Conservation (phyloP, 92 coral and sea anemone species). For the Actinostola sp. region DNA sequence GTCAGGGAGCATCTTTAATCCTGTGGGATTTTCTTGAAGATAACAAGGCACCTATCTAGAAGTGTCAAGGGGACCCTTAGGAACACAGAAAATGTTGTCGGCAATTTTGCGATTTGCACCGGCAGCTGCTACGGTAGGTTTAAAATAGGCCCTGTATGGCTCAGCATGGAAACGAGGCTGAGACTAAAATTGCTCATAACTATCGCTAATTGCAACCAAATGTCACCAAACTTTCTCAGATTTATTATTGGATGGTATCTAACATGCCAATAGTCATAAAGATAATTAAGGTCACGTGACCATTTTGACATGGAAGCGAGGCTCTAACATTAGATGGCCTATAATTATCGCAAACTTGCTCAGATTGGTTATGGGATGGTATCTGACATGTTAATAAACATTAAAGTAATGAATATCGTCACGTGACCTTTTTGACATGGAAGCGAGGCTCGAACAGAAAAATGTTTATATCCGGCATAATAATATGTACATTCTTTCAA, state of each 20-base stretch:
- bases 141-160: slow-evolving; percentile 29
- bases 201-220: slow-evolving; percentile 18
- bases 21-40: slow-evolving; percentile 52
- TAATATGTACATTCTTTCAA: too few relatives aligned
- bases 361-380: slow-evolving; percentile 24
- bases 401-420: slow-evolving; percentile 25
- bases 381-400: slow-evolving; percentile 4
- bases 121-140: slow-evolving; percentile 30
- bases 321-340: slow-evolving; percentile 22
- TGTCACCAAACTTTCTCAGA: slow-evolving; percentile 25
- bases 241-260: slow-evolving; percentile 17
- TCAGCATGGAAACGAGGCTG: slow-evolving; percentile 59
- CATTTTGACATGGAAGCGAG: slow-evolving; percentile 32
- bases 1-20: slow-evolving; percentile 57
- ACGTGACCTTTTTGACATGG: slow-evolving; percentile 41
- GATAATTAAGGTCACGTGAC: slow-evolving; percentile 24
- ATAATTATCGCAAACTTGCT: slow-evolving; percentile 12
- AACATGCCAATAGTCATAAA: slow-evolving; percentile 14
- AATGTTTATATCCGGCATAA: neutral
- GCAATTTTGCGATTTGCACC: slow-evolving; percentile 51
- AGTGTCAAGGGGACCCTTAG: slow-evolving; percentile 54
- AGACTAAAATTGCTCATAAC: slow-evolving; percentile 19
- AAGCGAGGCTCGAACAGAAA: slow-evolving; percentile 21
- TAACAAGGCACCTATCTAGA: slow-evolving; percentile 54
- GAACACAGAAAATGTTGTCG: slow-evolving; percentile 54